Conservation (phyloP, 2,888 invertebrate species). For the Cheilosia variabilis region DNA sequence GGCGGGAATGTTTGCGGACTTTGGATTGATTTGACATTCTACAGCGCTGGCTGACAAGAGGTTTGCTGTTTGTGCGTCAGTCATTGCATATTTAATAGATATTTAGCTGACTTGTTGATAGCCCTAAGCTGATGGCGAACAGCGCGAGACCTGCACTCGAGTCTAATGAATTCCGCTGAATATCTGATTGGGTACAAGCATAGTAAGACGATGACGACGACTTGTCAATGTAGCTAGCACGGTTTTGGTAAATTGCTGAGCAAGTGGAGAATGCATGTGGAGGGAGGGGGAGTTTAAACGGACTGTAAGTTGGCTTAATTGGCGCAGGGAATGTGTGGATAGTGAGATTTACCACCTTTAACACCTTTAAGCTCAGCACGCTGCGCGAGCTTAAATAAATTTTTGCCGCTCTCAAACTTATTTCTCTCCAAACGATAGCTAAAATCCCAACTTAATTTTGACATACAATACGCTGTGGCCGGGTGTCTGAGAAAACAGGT, state of each 20-base stretch:
- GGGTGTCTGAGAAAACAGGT: no score
- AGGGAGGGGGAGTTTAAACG: no score
- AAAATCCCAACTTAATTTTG: no score
- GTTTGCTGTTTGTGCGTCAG: conserved; percentile 36
- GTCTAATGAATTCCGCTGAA: background rate
- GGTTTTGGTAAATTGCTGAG: background rate
- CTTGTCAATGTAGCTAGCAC: background rate
- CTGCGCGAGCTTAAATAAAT: no score
- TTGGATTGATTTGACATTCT: conserved; percentile 60
- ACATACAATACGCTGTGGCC: no score
- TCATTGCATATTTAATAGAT: conserved; percentile 59
- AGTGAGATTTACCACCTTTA: no score
- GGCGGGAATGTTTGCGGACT: conserved; percentile 31
- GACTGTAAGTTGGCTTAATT: no score
- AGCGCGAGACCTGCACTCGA: background rate
- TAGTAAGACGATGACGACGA: background rate
- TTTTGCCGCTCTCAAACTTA: no score
- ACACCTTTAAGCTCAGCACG: no score
- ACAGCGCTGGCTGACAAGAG: conserved; percentile 41
- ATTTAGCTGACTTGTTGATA: conserved; percentile 53
- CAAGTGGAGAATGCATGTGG: no score
- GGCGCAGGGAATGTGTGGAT: no score
- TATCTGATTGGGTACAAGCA: background rate
- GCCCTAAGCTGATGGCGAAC: conserved; percentile 15
- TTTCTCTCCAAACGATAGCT: no score